Evolutionary conservation across 2,797 vertebrate species (phyloP).

Genomic region (Erethizon dorsatum): DNA sequence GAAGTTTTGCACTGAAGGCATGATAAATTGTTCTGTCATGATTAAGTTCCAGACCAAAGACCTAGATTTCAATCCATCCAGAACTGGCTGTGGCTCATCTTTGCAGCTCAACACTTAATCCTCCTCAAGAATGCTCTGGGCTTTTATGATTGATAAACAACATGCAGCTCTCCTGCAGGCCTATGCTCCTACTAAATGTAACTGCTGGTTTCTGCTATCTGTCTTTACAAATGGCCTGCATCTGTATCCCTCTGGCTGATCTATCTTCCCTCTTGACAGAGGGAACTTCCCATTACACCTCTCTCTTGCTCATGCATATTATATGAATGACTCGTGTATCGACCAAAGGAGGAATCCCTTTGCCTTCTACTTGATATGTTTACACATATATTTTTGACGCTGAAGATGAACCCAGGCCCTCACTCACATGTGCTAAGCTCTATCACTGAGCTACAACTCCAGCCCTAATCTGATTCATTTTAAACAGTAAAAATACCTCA

Average conservation of each 20-base stretch:
- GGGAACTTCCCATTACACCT: background rate
- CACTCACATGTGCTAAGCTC: background rate
- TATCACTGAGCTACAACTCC: background rate
- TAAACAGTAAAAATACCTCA: background rate
- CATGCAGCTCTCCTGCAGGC: background rate
- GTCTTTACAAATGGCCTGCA: conserved; percentile 4
- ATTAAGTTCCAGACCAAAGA: conserved; percentile 17
- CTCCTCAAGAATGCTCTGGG: background rate
- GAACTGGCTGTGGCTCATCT: background rate
- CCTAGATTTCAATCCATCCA: background rate
- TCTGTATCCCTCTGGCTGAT: conserved; percentile 7
- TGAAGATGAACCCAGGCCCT: background rate
- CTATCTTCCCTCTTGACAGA: background rate
- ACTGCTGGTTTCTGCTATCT: background rate
- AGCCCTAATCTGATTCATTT: background rate
- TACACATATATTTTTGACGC: background rate
- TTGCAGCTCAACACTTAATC: background rate
- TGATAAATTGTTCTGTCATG: background rate
- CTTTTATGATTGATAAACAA: background rate
- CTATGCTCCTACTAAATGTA: background rate
- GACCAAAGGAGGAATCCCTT: conserved; percentile 15
- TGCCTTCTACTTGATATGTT: background rate
- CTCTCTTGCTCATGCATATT: conserved; percentile 41
- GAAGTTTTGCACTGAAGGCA: background rate
- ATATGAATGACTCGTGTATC: conserved; percentile 44